Percentiles rank a stretch among this genome's conserved stretches.
These are phyloP conservation scores for Forbesichthys papilliferus DNA, from an alignment of 2,113 vertebrate species.

Conservation along the genomic window DNA sequence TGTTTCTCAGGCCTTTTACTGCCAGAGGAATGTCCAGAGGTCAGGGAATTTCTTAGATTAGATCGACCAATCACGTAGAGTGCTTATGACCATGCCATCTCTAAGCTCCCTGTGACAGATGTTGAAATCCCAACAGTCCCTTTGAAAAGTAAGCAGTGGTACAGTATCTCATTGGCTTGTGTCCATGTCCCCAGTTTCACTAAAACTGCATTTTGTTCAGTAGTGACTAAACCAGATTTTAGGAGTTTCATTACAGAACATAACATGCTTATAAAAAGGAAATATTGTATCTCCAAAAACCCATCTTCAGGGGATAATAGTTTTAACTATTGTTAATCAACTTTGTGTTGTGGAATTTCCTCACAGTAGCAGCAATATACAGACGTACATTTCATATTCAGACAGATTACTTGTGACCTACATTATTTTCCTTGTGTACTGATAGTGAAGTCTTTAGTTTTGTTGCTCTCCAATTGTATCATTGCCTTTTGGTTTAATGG, in stretches of 20 bases:
- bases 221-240: constrained; percentile 8
- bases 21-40: constrained; percentile 18
- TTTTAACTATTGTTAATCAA: too few relatives aligned
- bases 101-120: constrained; percentile 53
- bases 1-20: constrained; percentile 29
- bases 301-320: too few relatives aligned
- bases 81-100: constrained; percentile 28
- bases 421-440: too few relatives aligned
- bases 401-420: too few relatives aligned
- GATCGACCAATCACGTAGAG: constrained; percentile 66
- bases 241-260: constrained; percentile 3
- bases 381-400: too few relatives aligned
- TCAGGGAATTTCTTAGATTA: constrained; percentile 62
- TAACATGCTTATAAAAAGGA: too few relatives aligned
- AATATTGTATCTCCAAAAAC: too few relatives aligned
- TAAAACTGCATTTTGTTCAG: constrained; percentile 20
- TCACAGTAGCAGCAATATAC: too few relatives aligned
- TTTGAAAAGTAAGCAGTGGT: constrained; percentile 38
- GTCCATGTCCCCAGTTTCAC: constrained; percentile 35
- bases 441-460: constrained; percentile 42
- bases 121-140: constrained; percentile 63
- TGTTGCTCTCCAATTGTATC: constrained; percentile 62
- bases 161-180: constrained; percentile 33
- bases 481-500: constrained; percentile 54
- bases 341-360: too few relatives aligned